Evolutionary conservation across 2,113 vertebrate species (phyloP), one percentile per base, ranked within the genome.

Genomic region (Perccottus glenii): DNA sequence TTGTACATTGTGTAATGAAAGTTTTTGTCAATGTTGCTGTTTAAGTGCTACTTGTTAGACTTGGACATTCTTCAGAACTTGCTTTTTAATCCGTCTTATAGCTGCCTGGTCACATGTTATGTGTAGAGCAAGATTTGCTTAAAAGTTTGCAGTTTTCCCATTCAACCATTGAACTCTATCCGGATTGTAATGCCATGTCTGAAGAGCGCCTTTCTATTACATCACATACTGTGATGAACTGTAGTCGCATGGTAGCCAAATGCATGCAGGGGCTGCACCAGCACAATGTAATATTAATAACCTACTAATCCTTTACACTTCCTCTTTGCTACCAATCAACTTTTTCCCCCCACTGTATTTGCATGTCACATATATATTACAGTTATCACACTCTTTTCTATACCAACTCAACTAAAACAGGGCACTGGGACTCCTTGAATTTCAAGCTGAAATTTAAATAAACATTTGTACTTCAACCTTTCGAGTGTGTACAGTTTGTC

Each of bases 381-480:
- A 64, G 52, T 64, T 67, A 61, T 32, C 4, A 9, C 48, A 47
- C 11, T 49, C 1, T 59, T 83, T 78, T 61, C 53, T 45, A 55
- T 35, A 74, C 38, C 59, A 65, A 83, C 82, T 61, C 69, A 12
- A 73, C 19, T 46, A 38, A 68, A 79, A 71, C 7, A 33, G 16
- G 33, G 45, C 43, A 69, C 48, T 44, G 58, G 62, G 19, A 72
- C 80, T 64, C 60, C 78, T 80, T 52, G 46, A 72, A 85, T 86
- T 85, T 84, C 81, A 81, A 60, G n/a, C n/a, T n/a, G n/a, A n/a
- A n/a, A 67, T 78, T 78, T 6, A 60, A 88, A 89, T 85, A 82
- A 88, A 87, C 78, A 55, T 83, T 84, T 87, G 57, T 87, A 69
- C 70, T 78, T 81, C 33, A 58, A 47, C 14, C 42, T 74, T 44